These are phyloP conservation scores for Microcebus ravelobensis DNA, from an alignment of 2,113 vertebrate species.

Conservation along the genomic window DNA sequence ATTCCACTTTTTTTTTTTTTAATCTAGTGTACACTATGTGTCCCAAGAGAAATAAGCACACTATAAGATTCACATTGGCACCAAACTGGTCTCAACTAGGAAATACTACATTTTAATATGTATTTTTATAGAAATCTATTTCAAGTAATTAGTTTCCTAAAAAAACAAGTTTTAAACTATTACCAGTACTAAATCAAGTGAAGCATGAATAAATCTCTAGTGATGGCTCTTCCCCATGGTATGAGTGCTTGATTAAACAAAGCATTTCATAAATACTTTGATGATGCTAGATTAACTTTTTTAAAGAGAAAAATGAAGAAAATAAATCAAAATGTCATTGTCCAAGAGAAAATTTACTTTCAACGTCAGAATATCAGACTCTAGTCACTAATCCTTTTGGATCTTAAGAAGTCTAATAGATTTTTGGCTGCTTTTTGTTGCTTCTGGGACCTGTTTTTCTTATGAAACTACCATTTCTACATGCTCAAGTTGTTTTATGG, in stretches of 20 bases:
- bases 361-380: conserved; percentile 78
- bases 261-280: conserved; percentile 80
- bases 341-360: conserved; percentile 81
- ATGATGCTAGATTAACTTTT: conserved; percentile 79
- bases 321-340: conserved; percentile 83
- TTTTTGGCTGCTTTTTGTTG: conserved; percentile 73
- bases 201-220: conserved; percentile 68
- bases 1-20: neutral
- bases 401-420: conserved; percentile 81
- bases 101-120: neutral
- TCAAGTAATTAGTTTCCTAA: neutral
- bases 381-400: conserved; percentile 48
- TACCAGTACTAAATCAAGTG: conserved; percentile 70
- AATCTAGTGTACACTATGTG: neutral
- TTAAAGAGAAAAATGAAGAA: conserved; percentile 79
- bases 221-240: conserved; percentile 55
- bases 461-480: conserved; percentile 79
- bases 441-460: conserved; percentile 70
- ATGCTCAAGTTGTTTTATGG: conserved; percentile 82
- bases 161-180: conserved; percentile 66
- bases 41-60: neutral
- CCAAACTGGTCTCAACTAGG: neutral
- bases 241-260: conserved; percentile 71
- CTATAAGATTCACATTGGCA: neutral
- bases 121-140: neutral